A percentile compares a stretch with the other conserved stretches of the same genome.
Conservation (phyloP, 2,888 invertebrate species). For the Metalampra italica region DNA sequence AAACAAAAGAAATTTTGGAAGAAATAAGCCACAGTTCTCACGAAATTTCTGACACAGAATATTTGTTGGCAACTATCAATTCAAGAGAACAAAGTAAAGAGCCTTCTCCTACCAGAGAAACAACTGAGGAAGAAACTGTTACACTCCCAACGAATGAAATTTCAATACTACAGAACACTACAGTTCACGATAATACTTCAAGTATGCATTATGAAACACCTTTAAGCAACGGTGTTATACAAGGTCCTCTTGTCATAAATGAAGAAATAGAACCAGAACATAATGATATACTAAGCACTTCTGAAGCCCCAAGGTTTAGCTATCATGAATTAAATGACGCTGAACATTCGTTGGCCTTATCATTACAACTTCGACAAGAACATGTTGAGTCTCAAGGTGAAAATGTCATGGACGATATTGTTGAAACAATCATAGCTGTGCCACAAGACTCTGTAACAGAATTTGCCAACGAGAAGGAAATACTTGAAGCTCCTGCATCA, state of each 20-base stretch:
- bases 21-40: conserved; percentile 20
- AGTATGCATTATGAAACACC: conserved; percentile 7
- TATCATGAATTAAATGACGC: conserved; percentile 48
- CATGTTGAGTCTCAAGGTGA: neutral
- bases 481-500: neutral
- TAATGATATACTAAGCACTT: conserved; percentile 15
- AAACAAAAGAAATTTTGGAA: conserved; percentile 12
- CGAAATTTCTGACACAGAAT: conserved; percentile 25
- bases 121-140: neutral
- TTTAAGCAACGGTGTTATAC: conserved; percentile 8
- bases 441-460: no score
- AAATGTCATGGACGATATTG: neutral
- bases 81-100: conserved; percentile 23
- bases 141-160: neutral
- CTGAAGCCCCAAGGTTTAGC: conserved; percentile 37
- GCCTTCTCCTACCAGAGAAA: conserved; percentile 11
- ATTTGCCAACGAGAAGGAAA: no score
- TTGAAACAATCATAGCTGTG: no score
- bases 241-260: neutral
- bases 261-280: neutral
- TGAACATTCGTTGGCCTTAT: conserved; percentile 33
- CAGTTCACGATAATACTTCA: neutral
- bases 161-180: neutral
- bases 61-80: conserved; percentile 26
- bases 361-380: neutral